Percentiles rank a stretch among this genome's conserved stretches.
These are phyloP conservation scores for Stegodyphus dumicola DNA, from an alignment of 1,140 invertebrate genomes.

Conservation along the genomic window DNA sequence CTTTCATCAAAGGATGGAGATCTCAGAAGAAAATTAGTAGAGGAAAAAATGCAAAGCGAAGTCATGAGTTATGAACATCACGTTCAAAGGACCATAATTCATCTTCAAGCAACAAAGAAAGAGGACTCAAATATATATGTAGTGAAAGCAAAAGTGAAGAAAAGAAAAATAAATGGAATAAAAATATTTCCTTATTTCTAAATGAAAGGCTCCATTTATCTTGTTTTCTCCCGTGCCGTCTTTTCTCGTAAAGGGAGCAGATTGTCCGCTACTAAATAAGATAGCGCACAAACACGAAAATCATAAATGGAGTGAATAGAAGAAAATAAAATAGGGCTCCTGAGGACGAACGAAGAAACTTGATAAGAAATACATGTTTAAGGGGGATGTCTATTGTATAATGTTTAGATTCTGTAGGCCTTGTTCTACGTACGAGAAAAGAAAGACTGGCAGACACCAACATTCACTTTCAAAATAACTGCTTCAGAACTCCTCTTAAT, in stretches of 20 bases:
- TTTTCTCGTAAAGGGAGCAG: conserved; percentile 42
- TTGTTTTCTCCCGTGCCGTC: conserved; percentile 28
- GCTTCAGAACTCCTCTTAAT: too few species aligned
- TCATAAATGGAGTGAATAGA: conserved; percentile 49
- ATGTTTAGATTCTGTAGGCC: too few species aligned
- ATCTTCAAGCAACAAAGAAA: not conserved
- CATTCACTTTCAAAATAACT: too few species aligned
- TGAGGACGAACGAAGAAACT: conserved; percentile 28
- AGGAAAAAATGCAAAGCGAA: not conserved
- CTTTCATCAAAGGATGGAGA: not conserved
- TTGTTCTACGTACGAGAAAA: too few species aligned
- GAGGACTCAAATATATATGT: not conserved
- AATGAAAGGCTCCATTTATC: conserved; percentile 54
- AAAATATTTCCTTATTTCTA: conserved; percentile 56
- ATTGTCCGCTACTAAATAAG: conserved; percentile 51
- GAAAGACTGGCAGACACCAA: too few species aligned
- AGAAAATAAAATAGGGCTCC: conserved; percentile 27
- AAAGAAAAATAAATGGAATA: conserved; percentile 42
- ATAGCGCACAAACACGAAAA: conserved; percentile 45
- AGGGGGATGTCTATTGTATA: not conserved
- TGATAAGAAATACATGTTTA: conserved; percentile 37
- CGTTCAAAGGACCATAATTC: conserved; percentile 21
- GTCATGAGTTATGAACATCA: conserved; percentile 22
- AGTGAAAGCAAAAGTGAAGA: not conserved
- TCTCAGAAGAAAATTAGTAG: conserved; percentile 16